These are phyloP conservation scores for Hylomyscus alleni DNA, from an alignment of 2,797 vertebrate species.

Conservation along the genomic window DNA sequence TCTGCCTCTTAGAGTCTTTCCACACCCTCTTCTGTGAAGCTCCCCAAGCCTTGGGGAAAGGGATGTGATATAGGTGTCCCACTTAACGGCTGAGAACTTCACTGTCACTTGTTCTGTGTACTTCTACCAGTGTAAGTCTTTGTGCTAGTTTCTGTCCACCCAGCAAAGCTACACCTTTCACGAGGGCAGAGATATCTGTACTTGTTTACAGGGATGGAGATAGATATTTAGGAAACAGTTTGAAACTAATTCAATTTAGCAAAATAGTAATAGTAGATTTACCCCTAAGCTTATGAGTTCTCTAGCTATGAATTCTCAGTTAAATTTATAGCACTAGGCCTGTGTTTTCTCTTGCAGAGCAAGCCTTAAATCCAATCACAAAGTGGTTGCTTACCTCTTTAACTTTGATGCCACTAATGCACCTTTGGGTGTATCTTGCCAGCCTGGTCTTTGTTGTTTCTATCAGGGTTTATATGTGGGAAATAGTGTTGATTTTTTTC, in stretches of 20 bases:
- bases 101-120: neutral
- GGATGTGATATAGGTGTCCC: no score
- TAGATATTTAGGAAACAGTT: neutral
- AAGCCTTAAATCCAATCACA: neutral
- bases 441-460: neutral
- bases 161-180: neutral
- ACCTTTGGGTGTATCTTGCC: neutral
- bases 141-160: neutral
- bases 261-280: neutral
- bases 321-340: neutral
- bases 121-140: neutral
- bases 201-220: neutral
- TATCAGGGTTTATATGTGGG: neutral
- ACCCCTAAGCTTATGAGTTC: neutral
- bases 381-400: neutral
- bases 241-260: neutral
- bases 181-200: neutral
- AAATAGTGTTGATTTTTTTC: neutral
- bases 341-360: neutral
- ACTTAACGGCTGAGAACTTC: no score
- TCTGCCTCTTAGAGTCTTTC: neutral
- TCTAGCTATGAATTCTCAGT: neutral
- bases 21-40: neutral
- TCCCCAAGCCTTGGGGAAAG: neutral
- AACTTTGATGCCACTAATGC: neutral